A percentile compares a stretch with the other conserved stretches of the same genome.
Evolutionary conservation across 2,113 vertebrate genomes (phyloP).

Genomic region (Craseonycteris thonglongyai): DNA sequence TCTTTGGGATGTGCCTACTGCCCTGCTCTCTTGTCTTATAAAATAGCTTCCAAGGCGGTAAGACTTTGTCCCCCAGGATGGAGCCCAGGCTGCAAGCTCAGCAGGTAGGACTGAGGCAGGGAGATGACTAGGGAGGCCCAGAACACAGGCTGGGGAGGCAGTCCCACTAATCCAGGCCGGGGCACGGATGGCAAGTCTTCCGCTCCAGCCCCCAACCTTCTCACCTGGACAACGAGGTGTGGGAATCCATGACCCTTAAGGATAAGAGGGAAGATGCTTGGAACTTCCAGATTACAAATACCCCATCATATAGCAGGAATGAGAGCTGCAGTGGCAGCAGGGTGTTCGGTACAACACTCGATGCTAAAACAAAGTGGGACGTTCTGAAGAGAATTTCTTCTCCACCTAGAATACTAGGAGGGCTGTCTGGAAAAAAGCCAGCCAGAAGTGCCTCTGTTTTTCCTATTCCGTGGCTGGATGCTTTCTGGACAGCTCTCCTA

Average conservation of each 20-base stretch:
- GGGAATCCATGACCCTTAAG: neutral
- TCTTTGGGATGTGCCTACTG: neutral
- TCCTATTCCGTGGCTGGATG: no score
- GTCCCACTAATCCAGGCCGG: neutral
- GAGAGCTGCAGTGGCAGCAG: rapidly evolving
- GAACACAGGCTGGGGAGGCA: neutral
- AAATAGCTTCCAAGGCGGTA: neutral
- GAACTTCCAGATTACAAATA: neutral
- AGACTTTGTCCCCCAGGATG: neutral
- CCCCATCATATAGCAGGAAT: neutral
- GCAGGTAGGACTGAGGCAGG: neutral
- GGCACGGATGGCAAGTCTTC: rapidly evolving
- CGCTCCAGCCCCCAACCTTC: neutral
- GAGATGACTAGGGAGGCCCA: neutral
- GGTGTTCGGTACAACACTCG: no score
- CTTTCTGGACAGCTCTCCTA: no score
- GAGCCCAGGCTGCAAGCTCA: neutral
- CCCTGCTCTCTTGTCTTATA: neutral
- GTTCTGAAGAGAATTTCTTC: neutral
- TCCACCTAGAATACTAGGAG: neutral
- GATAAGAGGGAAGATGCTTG: neutral
- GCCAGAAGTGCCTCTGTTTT: no score
- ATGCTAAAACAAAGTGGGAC: neutral
- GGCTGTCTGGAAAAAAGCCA: no score
- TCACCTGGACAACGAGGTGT: neutral